These are phyloP conservation scores for Drosophila subquinaria DNA, from an alignment of 2,888 invertebrate species.

Conservation along the genomic window DNA sequence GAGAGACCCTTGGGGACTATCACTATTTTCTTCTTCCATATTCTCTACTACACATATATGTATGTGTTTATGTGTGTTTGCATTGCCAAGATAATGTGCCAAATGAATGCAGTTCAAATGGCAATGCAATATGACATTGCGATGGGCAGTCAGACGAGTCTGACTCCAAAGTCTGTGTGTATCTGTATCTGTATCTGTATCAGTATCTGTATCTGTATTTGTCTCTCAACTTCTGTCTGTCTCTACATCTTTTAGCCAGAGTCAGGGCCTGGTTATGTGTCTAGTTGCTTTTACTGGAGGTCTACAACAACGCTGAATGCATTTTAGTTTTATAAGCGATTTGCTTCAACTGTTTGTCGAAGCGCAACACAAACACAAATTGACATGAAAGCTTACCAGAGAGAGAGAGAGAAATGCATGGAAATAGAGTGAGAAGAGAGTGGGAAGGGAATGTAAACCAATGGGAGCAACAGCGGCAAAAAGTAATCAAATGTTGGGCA, in stretches of 20 bases:
- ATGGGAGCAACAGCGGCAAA: conserved; percentile 30
- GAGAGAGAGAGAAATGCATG: neutral
- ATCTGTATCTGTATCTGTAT: neutral
- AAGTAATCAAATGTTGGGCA: conserved; percentile 66
- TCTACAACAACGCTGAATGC: conserved; percentile 41
- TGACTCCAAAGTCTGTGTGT: neutral
- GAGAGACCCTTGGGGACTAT: conserved; percentile 9
- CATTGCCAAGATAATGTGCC: conserved; percentile 59
- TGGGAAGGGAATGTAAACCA: neutral
- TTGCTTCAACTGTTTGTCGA: conserved; percentile 64
- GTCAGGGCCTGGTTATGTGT: conserved; percentile 10
- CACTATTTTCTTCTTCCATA: conserved; percentile 18
- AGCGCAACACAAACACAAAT: conserved; percentile 68
- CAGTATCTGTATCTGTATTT: neutral
- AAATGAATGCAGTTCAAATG: conserved; percentile 73
- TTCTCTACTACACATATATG: neutral
- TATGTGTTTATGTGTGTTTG: conserved; percentile 37
- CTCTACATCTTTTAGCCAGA: neutral
- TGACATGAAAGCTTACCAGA: too few species aligned
- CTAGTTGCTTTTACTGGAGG: neutral
- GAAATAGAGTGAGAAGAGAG: neutral
- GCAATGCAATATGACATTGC: conserved; percentile 72
- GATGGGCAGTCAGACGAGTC: conserved; percentile 31
- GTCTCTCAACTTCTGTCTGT: neutral
- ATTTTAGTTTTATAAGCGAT: conserved; percentile 77